Evolutionary conservation across 1,140 invertebrate genomes (phyloP).

Genomic region (Polyergus mexicanus): DNA sequence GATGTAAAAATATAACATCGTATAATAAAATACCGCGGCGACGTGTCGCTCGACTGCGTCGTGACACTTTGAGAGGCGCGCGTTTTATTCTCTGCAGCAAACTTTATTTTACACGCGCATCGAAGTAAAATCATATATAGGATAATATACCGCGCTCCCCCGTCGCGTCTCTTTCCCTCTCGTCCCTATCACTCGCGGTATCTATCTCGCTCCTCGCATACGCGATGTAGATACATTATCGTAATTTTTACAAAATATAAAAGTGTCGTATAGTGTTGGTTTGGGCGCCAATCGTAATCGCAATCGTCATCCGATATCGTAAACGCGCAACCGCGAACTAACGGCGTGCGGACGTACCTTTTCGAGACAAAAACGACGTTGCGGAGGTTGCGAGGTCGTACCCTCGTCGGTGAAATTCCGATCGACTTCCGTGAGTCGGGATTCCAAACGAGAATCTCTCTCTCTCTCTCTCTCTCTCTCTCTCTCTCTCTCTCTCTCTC

Average conservation of each 20-base stretch:
- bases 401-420: constrained; percentile 64
- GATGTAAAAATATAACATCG: too few relatives aligned
- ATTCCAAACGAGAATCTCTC: constrained; percentile 16
- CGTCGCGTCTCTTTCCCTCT: not conserved
- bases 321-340: constrained; percentile 14
- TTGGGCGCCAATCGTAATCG: not conserved
- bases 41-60: too few relatives aligned
- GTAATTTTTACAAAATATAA: not conserved
- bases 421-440: constrained; percentile 62
- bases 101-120: too few relatives aligned
- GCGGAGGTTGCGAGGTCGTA: constrained; percentile 46
- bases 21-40: too few relatives aligned
- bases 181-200: not conserved
- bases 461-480: not conserved
- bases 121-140: too few relatives aligned
- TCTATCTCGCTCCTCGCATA: not conserved
- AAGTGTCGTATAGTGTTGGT: not conserved
- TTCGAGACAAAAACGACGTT: constrained; percentile 65
- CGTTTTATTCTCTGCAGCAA: too few relatives aligned
- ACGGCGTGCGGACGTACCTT: constrained; percentile 61
- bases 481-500: not conserved
- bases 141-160: too few relatives aligned
- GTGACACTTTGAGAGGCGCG: too few relatives aligned
- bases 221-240: not conserved
- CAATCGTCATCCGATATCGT: not conserved